Percentiles rank a stretch among this genome's conserved stretches.
These are phyloP conservation scores for Plestiodon gilberti DNA, from an alignment of 2,113 vertebrate species.

Conservation along the genomic window DNA sequence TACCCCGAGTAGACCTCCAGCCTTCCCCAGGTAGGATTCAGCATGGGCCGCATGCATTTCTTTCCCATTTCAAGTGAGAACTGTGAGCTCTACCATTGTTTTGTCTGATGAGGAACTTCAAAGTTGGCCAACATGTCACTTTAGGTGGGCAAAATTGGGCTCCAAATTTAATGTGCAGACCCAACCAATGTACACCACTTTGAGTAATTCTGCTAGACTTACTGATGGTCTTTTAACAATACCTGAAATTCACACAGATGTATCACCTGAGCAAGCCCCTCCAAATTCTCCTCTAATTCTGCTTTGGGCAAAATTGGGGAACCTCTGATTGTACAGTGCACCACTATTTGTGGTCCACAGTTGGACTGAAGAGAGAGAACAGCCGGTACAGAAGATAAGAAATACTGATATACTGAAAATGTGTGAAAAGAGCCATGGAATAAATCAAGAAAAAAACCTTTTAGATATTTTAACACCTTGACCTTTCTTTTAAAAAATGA, in stretches of 20 bases:
- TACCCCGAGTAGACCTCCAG: too few relatives aligned
- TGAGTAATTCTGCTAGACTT: neutral
- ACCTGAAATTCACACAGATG: neutral
- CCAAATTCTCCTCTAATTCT: neutral
- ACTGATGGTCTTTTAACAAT: neutral
- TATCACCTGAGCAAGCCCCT: neutral
- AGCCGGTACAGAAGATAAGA: neutral
- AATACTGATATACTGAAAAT: neutral
- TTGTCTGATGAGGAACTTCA: neutral
- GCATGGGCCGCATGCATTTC: too few relatives aligned
- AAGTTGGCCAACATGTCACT: neutral
- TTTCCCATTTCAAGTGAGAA: too few relatives aligned
- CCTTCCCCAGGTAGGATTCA: too few relatives aligned
- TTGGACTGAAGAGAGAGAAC: neutral
- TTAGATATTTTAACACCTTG: constrained; percentile 67
- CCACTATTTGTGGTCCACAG: neutral
- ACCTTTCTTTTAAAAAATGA: constrained; percentile 74
- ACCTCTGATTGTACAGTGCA: too few relatives aligned
- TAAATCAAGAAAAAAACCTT: constrained; percentile 35
- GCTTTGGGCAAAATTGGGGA: neutral
- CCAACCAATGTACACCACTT: neutral
- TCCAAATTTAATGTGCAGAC: neutral
- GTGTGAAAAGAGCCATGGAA: constrained; percentile 15
- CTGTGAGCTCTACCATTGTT: neutral
- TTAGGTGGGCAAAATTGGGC: neutral